Evolutionary conservation across 92 coral and sea anemone genomes (phyloP).

Genomic region (Meandrina meandrites): DNA sequence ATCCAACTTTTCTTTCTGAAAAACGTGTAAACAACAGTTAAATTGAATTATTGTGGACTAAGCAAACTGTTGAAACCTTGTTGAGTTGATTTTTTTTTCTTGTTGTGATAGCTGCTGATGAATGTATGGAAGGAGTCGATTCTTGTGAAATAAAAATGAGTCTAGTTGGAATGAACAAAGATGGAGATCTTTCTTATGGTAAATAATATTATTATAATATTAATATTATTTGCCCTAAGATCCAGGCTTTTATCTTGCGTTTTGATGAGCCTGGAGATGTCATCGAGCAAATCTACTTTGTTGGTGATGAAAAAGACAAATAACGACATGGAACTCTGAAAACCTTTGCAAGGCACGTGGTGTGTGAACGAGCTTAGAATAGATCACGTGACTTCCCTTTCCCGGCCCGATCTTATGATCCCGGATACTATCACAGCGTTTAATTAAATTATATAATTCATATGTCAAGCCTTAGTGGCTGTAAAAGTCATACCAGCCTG

Average conservation of each 20-base stretch:
- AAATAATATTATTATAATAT: not conserved
- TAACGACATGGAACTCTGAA: not conserved
- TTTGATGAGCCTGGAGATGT: not conserved
- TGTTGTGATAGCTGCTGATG: not conserved
- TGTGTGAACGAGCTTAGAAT: too few relatives aligned
- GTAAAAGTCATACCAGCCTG: too few relatives aligned
- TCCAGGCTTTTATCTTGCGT: not conserved
- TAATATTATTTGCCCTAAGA: not conserved
- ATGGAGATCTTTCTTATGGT: conserved; percentile 13
- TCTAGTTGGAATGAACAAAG: conserved; percentile 1
- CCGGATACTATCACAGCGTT: too few relatives aligned
- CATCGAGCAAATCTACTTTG: not conserved
- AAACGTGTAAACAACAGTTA: too few relatives aligned
- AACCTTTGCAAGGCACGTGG: too few relatives aligned
- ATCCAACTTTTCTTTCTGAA: too few relatives aligned
- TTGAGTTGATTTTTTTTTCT: not conserved
- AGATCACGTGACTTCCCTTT: too few relatives aligned
- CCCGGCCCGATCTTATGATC: too few relatives aligned
- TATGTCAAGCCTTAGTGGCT: too few relatives aligned
- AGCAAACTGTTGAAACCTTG: not conserved
- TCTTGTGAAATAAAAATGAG: conserved; percentile 14
- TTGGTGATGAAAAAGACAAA: not conserved
- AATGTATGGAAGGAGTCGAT: conserved; percentile 6
- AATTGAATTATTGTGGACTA: too few relatives aligned
- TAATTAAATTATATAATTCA: too few relatives aligned